These are phyloP conservation scores for Antigone vipio DNA, from an alignment of 2,113 vertebrate species.

Conservation along the genomic window DNA sequence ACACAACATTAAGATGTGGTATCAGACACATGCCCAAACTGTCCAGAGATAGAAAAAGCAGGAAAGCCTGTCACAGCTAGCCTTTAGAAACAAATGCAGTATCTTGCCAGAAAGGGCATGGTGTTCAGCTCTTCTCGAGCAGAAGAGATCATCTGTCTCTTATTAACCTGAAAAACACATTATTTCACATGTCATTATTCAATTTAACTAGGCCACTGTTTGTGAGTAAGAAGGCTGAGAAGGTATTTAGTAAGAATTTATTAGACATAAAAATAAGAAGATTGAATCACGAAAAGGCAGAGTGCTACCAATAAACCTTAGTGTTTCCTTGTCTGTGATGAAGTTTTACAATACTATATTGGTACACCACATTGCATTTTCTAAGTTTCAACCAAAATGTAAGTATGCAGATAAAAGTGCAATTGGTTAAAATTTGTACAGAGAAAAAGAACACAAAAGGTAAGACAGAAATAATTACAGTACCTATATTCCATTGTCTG, in stretches of 20 bases:
- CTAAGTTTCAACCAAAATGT: not conserved
- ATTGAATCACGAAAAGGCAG: not conserved
- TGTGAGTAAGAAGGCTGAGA: not conserved
- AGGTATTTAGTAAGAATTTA: not conserved
- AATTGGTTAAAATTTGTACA: not conserved
- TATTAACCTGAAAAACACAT: not conserved
- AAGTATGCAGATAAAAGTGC: not conserved
- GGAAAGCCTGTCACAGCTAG: not conserved
- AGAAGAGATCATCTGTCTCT: not conserved
- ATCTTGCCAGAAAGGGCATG: not conserved
- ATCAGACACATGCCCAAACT: not conserved
- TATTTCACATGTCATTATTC: not conserved
- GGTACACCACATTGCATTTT: not conserved
- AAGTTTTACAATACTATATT: not conserved
- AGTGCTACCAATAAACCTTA: not conserved
- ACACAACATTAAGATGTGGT: not conserved
- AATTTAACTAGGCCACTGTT: not conserved
- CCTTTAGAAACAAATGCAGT: not conserved
- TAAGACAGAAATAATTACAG: not conserved
- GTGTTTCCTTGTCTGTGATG: not conserved
- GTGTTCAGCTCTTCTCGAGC: not conserved
- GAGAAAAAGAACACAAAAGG: not conserved
- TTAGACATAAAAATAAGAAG: not conserved
- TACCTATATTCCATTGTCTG: not conserved
- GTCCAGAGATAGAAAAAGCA: not conserved